Base-by-base conservation (phyloP, 2,797 vertebrate genomes). In the Rhodeus uyekii region DNA sequence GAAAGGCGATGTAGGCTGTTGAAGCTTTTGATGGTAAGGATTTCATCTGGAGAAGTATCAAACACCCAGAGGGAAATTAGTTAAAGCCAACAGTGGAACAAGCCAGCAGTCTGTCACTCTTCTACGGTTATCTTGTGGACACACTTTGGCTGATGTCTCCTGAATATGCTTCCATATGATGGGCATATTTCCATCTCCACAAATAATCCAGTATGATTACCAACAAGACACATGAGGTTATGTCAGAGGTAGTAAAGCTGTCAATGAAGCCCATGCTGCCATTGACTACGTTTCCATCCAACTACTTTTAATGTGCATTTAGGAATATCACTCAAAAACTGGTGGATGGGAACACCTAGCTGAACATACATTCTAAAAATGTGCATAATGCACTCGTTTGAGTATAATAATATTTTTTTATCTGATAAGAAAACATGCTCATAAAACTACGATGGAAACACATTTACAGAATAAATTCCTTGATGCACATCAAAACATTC, bases 61-160 rank as follows among this genome's bases (percentile, higher is more conserved):
- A 85, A 83, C 64, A 82, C 69, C 64, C 42, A 1, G 64, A 16
- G 46, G 81, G 76, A 80, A 75, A 79, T 67, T 61, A 48, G 73
- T 80, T 84, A 65, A n/a, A 48, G 75, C 75, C 68, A 81, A 83
- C 39, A 32, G 76, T 13, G 72, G 80, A 80, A 76, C 60, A 82
- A 80, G 73, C 76, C 82, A 84, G 84, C 72, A 77, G 76, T 67
- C 60, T 82, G 84, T 84, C 84, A 79, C 38, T 79, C 39, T 53
- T 79, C 53, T 78, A 74, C 58, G 72, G 32, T 39, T 73, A 50
- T 79, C 79, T 82, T 76, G 38, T 85, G 76, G 32, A 76, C 83
- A 78, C 73, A 65, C 61, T 80, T 78, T 83, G 77, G 73, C 69
- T 83, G 74, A 81, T 84, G 64, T 55, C 71, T 82, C 68, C 32